These are phyloP conservation scores for Mirza zaza DNA, from an alignment of 2,113 vertebrate genomes.

Conservation along the genomic window DNA sequence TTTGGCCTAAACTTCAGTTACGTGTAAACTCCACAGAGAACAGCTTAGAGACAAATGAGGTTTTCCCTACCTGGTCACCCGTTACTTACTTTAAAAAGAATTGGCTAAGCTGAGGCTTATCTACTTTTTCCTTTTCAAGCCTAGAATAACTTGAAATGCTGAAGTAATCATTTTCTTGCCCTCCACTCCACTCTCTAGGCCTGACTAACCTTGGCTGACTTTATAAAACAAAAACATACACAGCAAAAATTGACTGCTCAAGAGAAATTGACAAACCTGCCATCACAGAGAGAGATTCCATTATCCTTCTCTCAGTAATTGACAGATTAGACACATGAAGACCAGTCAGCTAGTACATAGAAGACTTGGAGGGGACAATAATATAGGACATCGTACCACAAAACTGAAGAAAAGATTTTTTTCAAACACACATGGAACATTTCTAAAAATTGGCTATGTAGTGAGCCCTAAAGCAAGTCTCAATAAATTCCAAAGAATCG, in stretches of 20 bases:
- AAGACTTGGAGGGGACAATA: neutral
- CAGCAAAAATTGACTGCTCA: neutral
- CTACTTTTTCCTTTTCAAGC: neutral
- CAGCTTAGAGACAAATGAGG: neutral
- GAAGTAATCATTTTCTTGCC: neutral
- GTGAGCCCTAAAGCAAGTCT: neutral
- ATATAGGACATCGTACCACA: neutral
- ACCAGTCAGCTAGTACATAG: neutral
- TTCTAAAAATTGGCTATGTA: neutral
- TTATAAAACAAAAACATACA: neutral
- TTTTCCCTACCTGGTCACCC: neutral
- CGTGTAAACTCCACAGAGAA: neutral
- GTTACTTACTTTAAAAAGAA: constrained; percentile 20
- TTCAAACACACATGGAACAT: neutral
- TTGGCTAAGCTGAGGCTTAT: neutral
- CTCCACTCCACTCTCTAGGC: neutral
- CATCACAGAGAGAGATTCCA: neutral
- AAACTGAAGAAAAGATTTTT: neutral
- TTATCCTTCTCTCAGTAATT: neutral
- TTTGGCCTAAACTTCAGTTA: neutral
- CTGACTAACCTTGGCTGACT: neutral
- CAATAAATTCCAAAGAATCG: neutral
- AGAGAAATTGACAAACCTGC: neutral
- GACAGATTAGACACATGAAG: neutral
- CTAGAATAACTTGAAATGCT: neutral